phyloP scores from a whole-genome alignment of 30 jellyfish, hydroid and myxozoan species.

The Chironex yamaguchii region DNA sequence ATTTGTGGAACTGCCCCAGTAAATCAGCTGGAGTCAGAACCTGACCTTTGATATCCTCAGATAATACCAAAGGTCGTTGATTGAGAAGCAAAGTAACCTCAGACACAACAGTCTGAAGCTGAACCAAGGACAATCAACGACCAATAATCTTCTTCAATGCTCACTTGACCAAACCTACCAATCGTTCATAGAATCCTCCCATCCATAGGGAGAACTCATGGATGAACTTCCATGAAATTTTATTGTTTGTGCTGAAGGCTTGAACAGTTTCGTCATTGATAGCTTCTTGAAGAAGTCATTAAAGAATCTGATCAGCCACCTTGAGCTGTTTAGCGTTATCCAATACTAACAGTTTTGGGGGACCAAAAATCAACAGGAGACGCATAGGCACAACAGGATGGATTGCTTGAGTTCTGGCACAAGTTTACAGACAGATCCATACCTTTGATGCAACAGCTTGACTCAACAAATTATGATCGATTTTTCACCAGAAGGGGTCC shows the following conservation, averaged over 20 bases:
- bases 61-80: too few relatives aligned
- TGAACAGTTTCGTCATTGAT: background rate
- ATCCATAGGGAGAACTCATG: constrained; percentile 48
- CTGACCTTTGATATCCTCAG: too few relatives aligned
- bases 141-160: constrained; percentile 5
- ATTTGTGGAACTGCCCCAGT: too few relatives aligned
- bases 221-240: constrained; percentile 22
- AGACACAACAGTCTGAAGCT: too few relatives aligned
- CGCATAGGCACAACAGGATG: background rate
- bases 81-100: too few relatives aligned
- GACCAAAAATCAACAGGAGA: constrained; percentile 33
- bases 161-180: constrained; percentile 1
- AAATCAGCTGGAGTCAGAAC: too few relatives aligned
- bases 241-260: background rate
- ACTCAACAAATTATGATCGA: too few relatives aligned
- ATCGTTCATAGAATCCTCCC: constrained; percentile 59
- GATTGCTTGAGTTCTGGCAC: background rate
- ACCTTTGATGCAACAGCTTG: too few relatives aligned
- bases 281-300: background rate
- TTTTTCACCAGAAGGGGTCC: too few relatives aligned
- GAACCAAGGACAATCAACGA: too few relatives aligned
- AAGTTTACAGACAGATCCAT: background rate
- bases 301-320: background rate
- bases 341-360: constrained; percentile 5
- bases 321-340: constrained; percentile 44